Percentiles rank a stretch among this genome's conserved stretches.
Conservation (phyloP, 1,140 invertebrate genomes). For the Limonius californicus region DNA sequence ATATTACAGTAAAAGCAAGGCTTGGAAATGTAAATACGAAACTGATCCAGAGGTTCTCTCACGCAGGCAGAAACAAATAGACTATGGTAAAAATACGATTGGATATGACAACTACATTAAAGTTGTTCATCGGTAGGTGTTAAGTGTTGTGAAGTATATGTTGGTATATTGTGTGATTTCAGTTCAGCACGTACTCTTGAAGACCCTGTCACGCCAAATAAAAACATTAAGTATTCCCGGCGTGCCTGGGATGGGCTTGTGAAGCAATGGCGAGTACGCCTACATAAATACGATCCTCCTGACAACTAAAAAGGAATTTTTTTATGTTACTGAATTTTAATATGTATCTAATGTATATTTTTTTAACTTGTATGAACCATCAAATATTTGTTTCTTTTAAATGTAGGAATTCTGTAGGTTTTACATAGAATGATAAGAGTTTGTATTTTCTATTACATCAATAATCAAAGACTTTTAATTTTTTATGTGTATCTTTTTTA, state of each 20-base stretch:
- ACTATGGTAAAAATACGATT: slow-evolving; percentile 91
- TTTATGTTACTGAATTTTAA: too few species aligned
- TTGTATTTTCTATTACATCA: too few species aligned
- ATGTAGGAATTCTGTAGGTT: too few species aligned
- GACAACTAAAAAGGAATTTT: neutral
- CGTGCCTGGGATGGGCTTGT: slow-evolving; percentile 87
- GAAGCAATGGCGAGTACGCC: slow-evolving; percentile 77
- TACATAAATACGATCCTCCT: slow-evolving; percentile 74
- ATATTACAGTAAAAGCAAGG: slow-evolving; percentile 25
- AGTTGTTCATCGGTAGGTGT: slow-evolving; percentile 68
- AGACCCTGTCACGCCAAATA: slow-evolving; percentile 85
- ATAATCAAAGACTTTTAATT: too few species aligned
- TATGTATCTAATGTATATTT: too few species aligned
- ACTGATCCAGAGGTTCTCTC: slow-evolving; percentile 66
- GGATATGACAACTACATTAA: slow-evolving; percentile 79
- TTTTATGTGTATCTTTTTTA: too few species aligned
- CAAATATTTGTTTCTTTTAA: too few species aligned
- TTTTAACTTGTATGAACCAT: too few species aligned
- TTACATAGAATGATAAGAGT: too few species aligned
- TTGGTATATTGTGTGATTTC: too few species aligned
- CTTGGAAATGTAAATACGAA: slow-evolving; percentile 55
- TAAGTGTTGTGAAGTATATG: too few species aligned
- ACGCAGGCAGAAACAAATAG: slow-evolving; percentile 88
- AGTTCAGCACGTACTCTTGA: slow-evolving; percentile 61
- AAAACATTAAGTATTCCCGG: slow-evolving; percentile 80